Conservation (phyloP, 23 tunicate genomes). For the Trididemnum nubilum region DNA sequence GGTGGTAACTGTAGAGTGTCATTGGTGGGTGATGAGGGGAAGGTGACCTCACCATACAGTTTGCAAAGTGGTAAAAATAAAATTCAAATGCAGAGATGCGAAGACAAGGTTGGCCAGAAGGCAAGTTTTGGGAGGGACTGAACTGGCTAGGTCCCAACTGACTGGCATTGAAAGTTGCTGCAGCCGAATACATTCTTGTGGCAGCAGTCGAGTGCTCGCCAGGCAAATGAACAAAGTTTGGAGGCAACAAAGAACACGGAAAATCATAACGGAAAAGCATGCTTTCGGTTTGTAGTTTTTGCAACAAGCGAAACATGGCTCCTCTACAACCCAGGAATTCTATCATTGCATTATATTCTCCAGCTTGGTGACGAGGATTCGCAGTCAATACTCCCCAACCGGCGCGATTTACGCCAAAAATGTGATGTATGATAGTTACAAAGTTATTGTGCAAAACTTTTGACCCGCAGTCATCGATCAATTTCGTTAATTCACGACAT, state of each 20-base stretch:
- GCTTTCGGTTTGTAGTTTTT: conserved; percentile 59
- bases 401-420: conserved; percentile 48
- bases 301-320: conserved; percentile 61
- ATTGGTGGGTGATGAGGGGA: not conserved
- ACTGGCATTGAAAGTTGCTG: not conserved
- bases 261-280: conserved; percentile 52
- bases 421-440: conserved; percentile 40
- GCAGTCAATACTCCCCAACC: conserved; percentile 57
- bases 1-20: not conserved
- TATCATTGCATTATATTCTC: conserved; percentile 42
- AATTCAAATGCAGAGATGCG: conserved; percentile 81
- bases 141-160: not conserved
- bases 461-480: conserved; percentile 50
- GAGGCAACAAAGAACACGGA: conserved; percentile 43
- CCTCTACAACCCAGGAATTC: conserved; percentile 74
- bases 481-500: conserved; percentile 59
- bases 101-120: conserved; percentile 37
- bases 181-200: not conserved
- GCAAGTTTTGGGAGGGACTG: not conserved
- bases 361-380: conserved; percentile 26
- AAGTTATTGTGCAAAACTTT: conserved; percentile 52
- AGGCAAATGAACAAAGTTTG: conserved; percentile 1
- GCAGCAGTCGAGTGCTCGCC: not conserved
- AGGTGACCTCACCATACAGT: conserved; percentile 34
- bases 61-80: conserved; percentile 73